phyloP scores from a whole-genome alignment of 2,113 vertebrate genomes.

The Crotalus viridis region DNA sequence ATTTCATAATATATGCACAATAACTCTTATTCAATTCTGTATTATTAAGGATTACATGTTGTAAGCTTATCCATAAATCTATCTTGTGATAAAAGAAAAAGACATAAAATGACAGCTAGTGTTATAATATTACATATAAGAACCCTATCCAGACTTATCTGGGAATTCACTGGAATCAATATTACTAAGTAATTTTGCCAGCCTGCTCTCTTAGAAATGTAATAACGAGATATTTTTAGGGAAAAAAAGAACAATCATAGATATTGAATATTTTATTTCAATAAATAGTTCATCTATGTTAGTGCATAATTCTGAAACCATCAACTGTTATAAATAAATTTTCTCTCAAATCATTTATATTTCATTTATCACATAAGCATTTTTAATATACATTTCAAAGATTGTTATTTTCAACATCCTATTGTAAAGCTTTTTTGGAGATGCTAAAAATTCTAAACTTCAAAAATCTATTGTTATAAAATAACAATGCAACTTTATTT shows the following conservation, averaged over 20 bases:
- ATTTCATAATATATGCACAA: not conserved
- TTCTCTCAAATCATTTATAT: not conserved
- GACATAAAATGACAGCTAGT: not conserved
- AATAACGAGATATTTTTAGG: not conserved
- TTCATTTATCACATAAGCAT: not conserved
- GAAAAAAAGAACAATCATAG: not conserved
- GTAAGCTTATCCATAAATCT: not conserved
- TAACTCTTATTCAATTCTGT: not conserved
- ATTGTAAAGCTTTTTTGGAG: not conserved
- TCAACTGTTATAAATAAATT: not conserved
- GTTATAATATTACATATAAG: not conserved
- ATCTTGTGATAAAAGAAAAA: not conserved
- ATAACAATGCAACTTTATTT: not conserved
- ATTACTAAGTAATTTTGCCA: not conserved
- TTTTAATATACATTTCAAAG: not conserved
- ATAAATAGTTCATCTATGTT: not conserved
- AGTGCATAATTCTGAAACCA: not conserved
- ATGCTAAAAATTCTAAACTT: not conserved
- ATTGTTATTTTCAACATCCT: not conserved
- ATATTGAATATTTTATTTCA: not conserved
- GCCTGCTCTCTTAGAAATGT: not conserved
- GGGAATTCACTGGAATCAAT: not conserved
- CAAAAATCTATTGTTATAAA: not conserved
- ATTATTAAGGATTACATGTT: not conserved
- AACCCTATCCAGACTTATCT: not conserved